phyloP scores from a whole-genome alignment of 1,140 invertebrate genomes.

The Caerostris extrusa region DNA sequence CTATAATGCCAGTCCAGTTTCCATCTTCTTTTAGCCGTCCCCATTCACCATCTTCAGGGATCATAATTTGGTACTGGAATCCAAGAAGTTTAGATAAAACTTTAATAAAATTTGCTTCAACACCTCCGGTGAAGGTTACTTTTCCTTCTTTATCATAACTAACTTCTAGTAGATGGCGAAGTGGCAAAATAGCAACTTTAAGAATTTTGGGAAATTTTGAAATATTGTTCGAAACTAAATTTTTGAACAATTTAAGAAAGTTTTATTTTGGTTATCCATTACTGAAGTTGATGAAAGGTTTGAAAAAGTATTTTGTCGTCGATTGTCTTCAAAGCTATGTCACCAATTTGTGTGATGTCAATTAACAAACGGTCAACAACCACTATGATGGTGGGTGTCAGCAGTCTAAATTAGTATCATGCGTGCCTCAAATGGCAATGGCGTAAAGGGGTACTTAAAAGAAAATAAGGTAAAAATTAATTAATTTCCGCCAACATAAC shows the following conservation, averaged over 20 bases:
- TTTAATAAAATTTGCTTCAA: conserved; percentile 10
- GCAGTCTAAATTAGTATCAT: no score
- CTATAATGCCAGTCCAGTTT: conserved; percentile 42
- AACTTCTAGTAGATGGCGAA: background rate
- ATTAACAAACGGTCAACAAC: no score
- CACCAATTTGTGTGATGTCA: no score
- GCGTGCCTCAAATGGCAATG: no score
- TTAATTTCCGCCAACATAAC: no score
- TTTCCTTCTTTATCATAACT: background rate
- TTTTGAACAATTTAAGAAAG: background rate
- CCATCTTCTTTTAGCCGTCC: background rate
- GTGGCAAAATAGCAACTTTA: background rate
- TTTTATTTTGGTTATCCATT: no score
- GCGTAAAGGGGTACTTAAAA: no score
- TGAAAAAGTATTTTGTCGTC: no score
- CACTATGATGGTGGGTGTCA: no score
- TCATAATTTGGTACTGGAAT: background rate
- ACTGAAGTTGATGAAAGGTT: no score
- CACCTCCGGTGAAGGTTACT: background rate
- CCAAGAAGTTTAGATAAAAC: conserved; percentile 1
- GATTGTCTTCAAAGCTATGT: no score
- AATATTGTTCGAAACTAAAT: background rate
- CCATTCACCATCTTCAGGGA: conserved; percentile 42
- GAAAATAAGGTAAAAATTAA: no score
- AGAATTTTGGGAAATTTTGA: background rate